Evolutionary conservation across 2,113 vertebrate species (phyloP), one percentile per base, ranked within the genome.

Genomic region (Zeus faber): DNA sequence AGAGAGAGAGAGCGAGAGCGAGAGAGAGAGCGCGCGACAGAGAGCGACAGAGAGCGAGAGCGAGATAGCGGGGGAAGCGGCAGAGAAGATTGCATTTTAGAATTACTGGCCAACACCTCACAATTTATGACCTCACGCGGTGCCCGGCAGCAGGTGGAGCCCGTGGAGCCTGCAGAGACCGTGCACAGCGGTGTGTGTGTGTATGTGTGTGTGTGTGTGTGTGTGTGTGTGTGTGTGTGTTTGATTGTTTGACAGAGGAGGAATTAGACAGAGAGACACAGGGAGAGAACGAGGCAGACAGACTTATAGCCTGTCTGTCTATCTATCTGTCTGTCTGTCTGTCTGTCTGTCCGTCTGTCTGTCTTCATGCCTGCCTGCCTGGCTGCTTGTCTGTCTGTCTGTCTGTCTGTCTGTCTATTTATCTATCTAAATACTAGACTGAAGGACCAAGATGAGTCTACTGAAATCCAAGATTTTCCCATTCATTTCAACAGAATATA

Each of bases 61-160:
- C 6, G 29, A 47, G 44, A 47, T 47, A 47, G 45, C 45, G n/a
- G 72, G n/a, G 65, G 67, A 83, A 73, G 68, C 69, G 77, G 82
- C 72, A 70, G 72, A 82, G 76, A 86, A 86, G 84, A 86, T 86
- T 86, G 82, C 80, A 79, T 86, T 85, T 86, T 77, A 85, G 84
- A 85, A 85, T 86, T 85, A 86, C 82, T 85, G 82, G 82, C 82
- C 82, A 81, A 80, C 82, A 83, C 80, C 82, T 83, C 70, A 85
- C 80, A 86, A 86, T 86, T 85, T 86, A 86, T 86, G 78, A 80
- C 78, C 80, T 83, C 78, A 80, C 77, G 82, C 80, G 71, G 84
- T 65, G 82, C 68, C 75, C 71, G 84, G 82, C 79, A 83, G 82
- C 84, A 86, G 80, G 80, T 82, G 84, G 78, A 86, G 75, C 70